These are phyloP conservation scores for Tachysurus fulvidraco DNA, from an alignment of 2,113 vertebrate species.

Conservation along the genomic window DNA sequence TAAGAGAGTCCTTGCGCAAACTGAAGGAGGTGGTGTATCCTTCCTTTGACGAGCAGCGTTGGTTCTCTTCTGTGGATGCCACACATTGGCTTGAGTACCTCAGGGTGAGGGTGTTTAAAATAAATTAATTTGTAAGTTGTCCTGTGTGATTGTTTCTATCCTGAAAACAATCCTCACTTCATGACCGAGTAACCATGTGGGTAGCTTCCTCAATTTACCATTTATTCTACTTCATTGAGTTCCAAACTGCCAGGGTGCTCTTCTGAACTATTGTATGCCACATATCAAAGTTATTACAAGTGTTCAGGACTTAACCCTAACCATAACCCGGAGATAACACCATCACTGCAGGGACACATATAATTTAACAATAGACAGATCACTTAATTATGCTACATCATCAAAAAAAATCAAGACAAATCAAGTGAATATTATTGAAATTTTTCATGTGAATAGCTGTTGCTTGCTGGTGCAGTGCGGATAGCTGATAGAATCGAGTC, in stretches of 20 bases:
- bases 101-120: conserved; percentile 71
- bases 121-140: background rate
- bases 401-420: background rate
- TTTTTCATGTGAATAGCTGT: conserved; percentile 61
- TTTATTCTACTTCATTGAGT: background rate
- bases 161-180: background rate
- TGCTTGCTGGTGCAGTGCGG: conserved; percentile 87
- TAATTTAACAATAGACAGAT: background rate
- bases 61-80: conserved; percentile 87
- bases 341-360: too few relatives aligned
- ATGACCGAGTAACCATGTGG: background rate
- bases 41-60: conserved; percentile 85
- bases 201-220: too few relatives aligned
- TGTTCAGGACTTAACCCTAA: too few relatives aligned
- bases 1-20: conserved; percentile 93
- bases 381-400: background rate
- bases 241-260: background rate
- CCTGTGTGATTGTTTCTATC: background rate
- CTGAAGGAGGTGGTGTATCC: conserved; percentile 92
- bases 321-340: too few relatives aligned
- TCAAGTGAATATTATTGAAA: background rate
- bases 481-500: conserved; percentile 91
- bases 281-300: too few relatives aligned
- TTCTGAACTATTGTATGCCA: background rate
- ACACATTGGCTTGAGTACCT: conserved; percentile 97